Base-by-base conservation (phyloP, 2,113 vertebrate species). In the Gymnogyps californianus region DNA sequence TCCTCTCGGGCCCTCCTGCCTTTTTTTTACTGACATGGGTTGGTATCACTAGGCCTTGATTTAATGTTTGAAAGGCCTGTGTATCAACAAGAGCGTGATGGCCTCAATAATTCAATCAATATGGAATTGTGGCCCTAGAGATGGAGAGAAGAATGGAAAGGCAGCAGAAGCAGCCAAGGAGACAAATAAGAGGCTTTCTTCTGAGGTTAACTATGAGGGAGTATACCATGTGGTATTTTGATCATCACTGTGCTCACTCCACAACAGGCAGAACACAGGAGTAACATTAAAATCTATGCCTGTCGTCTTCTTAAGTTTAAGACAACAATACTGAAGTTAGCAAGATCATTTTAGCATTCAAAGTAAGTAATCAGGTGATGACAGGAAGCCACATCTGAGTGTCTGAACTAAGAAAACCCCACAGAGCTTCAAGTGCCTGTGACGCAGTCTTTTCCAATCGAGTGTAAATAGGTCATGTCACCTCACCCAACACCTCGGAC, bases 401-500 rank as follows among this genome's bases (percentile, higher is more conserved):
- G 0, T n/a, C 72, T 93, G 54, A 95, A 82, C 66, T 77, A 87
- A 88, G 93, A 90, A 96, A 96, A 95, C 62, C 66, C 71, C 84
- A 79, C 7, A 44, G 67, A 90, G 40, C 29, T 95, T 80, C 78
- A 77, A 93, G 84, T 31, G 84, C 66, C 81, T 16, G 1, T 97
- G 96, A 97, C 10, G 64, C 82, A 95, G 71, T 75, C 89, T 97
- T 95, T 96, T 97, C 97, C 97, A 95, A 7, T 0, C 2, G 13
- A 74, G 91, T 83, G 64, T 71, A 96, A 97, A 96, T 91, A 96
- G 91, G 84, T 80, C 89, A 96, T 79, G 87, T 86, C 87, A 94
- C 83, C 82, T 96, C 94, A 90, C 84, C 87, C 71, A 79, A 67
- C 87, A 87, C 40, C 65, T 64, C 0, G 0, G 75, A 93, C 97